Conservation (phyloP, 2,797 vertebrate genomes). For the Pyrocephalus nanus region DNA sequence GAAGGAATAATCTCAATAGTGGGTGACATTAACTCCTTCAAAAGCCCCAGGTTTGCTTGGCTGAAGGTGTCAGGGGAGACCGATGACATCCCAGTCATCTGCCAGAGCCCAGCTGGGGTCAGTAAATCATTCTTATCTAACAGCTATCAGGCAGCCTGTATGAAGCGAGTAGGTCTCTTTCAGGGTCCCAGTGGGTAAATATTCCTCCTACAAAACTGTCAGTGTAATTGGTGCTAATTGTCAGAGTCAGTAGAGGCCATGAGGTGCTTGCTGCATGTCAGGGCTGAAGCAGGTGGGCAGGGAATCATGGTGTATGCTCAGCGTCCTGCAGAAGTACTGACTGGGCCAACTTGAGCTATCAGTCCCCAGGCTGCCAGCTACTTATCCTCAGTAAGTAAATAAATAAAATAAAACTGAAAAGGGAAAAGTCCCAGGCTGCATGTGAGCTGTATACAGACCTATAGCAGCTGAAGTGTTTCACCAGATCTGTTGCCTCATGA, state of each 20-base stretch:
- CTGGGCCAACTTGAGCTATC: background rate
- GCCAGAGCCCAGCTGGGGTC: background rate
- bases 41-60: background rate
- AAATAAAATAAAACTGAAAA: background rate
- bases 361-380: background rate
- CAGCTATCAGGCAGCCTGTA: background rate
- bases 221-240: constrained; percentile 8
- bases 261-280: background rate
- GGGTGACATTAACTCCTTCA: background rate
- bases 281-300: background rate
- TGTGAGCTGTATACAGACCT: background rate
- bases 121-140: constrained; percentile 22
- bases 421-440: background rate
- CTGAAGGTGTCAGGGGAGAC: background rate
- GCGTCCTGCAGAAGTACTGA: background rate
- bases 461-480: background rate
- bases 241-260: background rate
- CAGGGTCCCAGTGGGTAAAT: background rate
- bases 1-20: background rate
- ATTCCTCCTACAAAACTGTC: background rate
- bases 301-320: background rate
- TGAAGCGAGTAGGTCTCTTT: background rate
- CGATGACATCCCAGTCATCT: background rate
- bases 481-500: background rate
- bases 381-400: background rate